Evolutionary conservation across 2,888 invertebrate genomes (phyloP).

Genomic region (Hyalella azteca): DNA sequence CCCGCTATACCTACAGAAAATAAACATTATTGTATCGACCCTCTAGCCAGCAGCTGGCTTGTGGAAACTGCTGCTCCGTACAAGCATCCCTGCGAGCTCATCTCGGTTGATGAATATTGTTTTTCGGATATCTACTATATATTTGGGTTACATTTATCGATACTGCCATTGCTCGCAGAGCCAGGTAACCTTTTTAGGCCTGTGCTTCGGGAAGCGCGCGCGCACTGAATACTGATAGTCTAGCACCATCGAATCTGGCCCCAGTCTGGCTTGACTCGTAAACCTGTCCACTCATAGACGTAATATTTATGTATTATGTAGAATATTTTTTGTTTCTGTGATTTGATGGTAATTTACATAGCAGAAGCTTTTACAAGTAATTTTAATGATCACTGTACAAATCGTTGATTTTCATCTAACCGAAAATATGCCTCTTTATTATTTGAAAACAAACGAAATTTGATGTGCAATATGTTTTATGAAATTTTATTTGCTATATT

Average conservation of each 20-base stretch:
- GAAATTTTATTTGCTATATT: too few relatives aligned
- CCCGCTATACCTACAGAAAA: background rate
- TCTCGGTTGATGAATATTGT: slow-evolving; percentile 28
- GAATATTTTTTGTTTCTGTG: too few relatives aligned
- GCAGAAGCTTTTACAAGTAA: too few relatives aligned
- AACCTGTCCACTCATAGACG: too few relatives aligned
- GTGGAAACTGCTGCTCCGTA: background rate
- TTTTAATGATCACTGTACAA: too few relatives aligned
- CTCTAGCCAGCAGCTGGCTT: background rate
- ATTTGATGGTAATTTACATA: too few relatives aligned
- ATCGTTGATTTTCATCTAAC: too few relatives aligned
- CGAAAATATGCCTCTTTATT: too few relatives aligned
- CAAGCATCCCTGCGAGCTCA: slow-evolving; percentile 28
- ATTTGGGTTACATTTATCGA: slow-evolving; percentile 27
- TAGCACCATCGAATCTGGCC: background rate
- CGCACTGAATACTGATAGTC: background rate
- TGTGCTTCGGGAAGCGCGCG: background rate
- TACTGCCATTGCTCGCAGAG: background rate
- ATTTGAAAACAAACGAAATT: too few relatives aligned
- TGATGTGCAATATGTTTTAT: too few relatives aligned
- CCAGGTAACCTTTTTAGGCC: slow-evolving; percentile 6
- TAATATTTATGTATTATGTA: too few relatives aligned
- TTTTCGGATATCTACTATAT: slow-evolving; percentile 32
- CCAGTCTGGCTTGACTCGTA: too few relatives aligned
- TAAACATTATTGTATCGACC: background rate